These are phyloP conservation scores for Diachrysia chrysitis DNA, from an alignment of 2,888 invertebrate species.

Conservation along the genomic window DNA sequence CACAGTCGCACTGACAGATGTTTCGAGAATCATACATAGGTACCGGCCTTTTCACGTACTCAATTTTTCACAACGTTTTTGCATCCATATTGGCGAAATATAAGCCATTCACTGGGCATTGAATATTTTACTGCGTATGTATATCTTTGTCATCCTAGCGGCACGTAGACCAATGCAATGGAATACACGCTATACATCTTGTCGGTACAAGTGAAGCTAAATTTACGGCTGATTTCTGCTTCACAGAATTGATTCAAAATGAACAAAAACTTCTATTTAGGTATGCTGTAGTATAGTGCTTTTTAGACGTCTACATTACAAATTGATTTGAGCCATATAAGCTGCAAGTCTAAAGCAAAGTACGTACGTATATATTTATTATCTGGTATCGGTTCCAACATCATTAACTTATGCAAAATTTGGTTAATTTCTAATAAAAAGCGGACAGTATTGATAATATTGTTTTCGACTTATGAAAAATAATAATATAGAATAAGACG, in stretches of 20 bases:
- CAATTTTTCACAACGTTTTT: conserved; percentile 45
- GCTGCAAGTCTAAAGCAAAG: too few relatives aligned
- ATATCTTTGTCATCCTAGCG: conserved; percentile 37
- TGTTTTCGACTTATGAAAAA: too few relatives aligned
- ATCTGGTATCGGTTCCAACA: too few relatives aligned
- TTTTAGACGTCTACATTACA: neutral
- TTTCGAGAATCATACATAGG: conserved; percentile 66
- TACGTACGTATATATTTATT: too few relatives aligned
- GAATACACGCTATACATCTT: conserved; percentile 42
- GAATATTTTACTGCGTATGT: conserved; percentile 37
- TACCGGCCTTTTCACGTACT: conserved; percentile 51
- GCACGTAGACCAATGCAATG: conserved; percentile 19
- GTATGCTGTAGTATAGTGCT: too few relatives aligned
- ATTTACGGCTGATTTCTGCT: conserved; percentile 36
- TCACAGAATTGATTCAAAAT: conserved; percentile 24
- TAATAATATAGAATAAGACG: too few relatives aligned
- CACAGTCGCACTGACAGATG: conserved; percentile 72
- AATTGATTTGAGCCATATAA: neutral
- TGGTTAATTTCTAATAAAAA: too few relatives aligned
- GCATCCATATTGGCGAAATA: conserved; percentile 39
- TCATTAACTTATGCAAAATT: too few relatives aligned
- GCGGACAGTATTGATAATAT: too few relatives aligned
- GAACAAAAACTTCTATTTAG: conserved; percentile 8
- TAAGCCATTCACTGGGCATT: conserved; percentile 35
- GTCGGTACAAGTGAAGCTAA: conserved; percentile 30